Base-by-base conservation (phyloP, 2,113 vertebrate species). In the Sylvietta virens region DNA sequence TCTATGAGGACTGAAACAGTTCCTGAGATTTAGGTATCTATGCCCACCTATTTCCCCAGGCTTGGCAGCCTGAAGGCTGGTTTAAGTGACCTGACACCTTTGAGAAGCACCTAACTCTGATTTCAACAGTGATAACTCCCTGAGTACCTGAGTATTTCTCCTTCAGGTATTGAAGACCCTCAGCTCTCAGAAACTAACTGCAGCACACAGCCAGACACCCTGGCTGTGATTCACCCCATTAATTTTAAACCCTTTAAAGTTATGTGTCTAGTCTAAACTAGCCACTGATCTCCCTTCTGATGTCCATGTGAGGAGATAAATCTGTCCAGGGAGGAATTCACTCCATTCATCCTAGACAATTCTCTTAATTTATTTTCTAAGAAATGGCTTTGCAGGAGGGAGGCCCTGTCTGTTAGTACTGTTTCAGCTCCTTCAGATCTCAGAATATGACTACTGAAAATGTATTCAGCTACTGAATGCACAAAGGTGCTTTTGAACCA, bases 221-320 rank as follows among this genome's bases (percentile, higher is more conserved):
- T 73, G 90, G 56, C 67, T 86, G 80, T 57, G 79, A 90, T 82
- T 62, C 86, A 77, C 51, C 17, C 24, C 42, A 65, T 66, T 86
- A 54, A 90, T 96, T 97, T 93, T 42, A 65, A 92, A 83, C 33
- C 23, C 58, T 90, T 94, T 85, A 65, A 80, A 85, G 26, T 93
- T 72, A 92, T 11, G 16, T 61, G 53, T 31, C 48, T 77, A 54
- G 62, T 88, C 62, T 88, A 88, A 95, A 80, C 28, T 42, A 92
- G 71, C 24, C 76, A 90, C 90, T 30, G 61, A 69, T 48, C 79
- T 88, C 58, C 31, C 39, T 70, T 92, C 82, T 95, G 82, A 94
- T 83, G 79, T 82, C 58, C 64, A 69, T 23, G 19, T 56, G 64
- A 97, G 73, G 58, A 83, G 45, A 94, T 88, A 95, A 95, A 96